Evolutionary conservation across 2,113 vertebrate genomes (phyloP), one percentile per base, ranked within the genome.

Genomic region (Trogon melanurus): DNA sequence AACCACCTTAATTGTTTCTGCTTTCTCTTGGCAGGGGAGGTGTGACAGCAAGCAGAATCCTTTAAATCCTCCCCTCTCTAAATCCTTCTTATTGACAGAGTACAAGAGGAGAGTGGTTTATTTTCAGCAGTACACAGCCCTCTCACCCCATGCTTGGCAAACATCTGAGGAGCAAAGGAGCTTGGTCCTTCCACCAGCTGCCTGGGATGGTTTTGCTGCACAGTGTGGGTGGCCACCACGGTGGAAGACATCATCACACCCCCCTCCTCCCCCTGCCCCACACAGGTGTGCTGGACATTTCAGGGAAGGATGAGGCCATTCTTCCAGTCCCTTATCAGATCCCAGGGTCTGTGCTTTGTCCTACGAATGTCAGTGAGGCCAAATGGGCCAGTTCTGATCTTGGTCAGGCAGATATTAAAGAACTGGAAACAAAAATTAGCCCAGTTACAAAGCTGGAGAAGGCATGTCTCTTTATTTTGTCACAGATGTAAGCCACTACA

Each of bases 101-200:
- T 26, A 34, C 4, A 41, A 44, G 19, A 16, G 73, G 44, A 21
- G 34, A 51, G 47, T 2, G 5, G 6, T 4, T 84, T 58, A 58
- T 16, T 34, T 27, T 67, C 2, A 3, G 19, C 64, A 64, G 45
- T 34, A 13, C 1, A 6, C 5, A 51, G 32, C 16, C 12, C 34
- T 4, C 50, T 51, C 1, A 0, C 18, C 53, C 21, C 4, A 5
- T 14, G 32, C 29, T 41, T 47, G 34, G 30, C 36, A 23, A 2
- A 0, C 0, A 0, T 2, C 3, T 41, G 47, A 61, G 15, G 53
- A 79, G 44, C 0, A 1, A 8, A 54, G 10, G 12, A 7, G 14
- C 1, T 11, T 45, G 18, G 6, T 36, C 16, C 30, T 79, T 20
- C 20, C 0, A 0, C 32, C 11, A 14, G 36, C 29, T 2, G 1